phyloP scores from a whole-genome alignment of 2,888 invertebrate species.

The Lamellibrachia columna region DNA sequence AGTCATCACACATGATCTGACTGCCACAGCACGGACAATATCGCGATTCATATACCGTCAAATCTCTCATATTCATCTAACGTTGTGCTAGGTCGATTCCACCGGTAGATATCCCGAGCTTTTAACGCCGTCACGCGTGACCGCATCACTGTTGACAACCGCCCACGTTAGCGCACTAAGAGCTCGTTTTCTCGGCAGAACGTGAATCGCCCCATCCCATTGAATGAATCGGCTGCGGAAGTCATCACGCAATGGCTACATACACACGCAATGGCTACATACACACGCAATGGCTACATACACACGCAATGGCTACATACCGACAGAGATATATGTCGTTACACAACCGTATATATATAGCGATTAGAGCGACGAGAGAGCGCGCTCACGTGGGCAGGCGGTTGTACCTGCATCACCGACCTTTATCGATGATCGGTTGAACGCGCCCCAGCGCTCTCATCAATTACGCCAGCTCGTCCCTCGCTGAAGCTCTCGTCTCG shows the following conservation, averaged over 20 bases:
- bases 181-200: background rate
- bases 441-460: background rate
- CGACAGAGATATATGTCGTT: background rate
- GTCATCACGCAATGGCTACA: background rate
- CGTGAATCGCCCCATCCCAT: background rate
- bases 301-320: background rate
- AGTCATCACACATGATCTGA: background rate
- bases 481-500: background rate
- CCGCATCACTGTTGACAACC: background rate
- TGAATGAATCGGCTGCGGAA: background rate
- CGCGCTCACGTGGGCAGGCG: background rate
- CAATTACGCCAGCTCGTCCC: background rate
- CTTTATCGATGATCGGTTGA: constrained; percentile 7
- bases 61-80: background rate
- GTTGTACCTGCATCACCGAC: background rate
- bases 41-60: background rate
- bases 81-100: background rate
- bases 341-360: background rate
- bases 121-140: background rate
- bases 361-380: constrained; percentile 3
- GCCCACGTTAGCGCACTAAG: background rate
- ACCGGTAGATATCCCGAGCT: background rate
- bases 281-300: too few species aligned
- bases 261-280: too few species aligned
- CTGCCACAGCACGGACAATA: background rate